Evolutionary conservation across 2,113 vertebrate species (phyloP).

Genomic region (Saguinus imperator): DNA sequence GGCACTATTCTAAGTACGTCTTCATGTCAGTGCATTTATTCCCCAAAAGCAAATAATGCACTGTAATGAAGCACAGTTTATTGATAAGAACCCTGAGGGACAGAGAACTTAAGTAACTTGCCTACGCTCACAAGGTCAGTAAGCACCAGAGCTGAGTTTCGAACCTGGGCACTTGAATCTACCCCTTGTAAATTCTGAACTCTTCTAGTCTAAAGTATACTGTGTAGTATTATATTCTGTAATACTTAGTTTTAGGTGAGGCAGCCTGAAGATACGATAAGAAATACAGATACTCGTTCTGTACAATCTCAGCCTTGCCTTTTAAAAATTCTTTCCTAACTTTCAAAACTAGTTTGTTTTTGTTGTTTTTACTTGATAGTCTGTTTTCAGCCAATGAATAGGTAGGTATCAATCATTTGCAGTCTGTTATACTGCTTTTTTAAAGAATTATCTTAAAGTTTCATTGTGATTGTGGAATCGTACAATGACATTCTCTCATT

Average conservation of each 20-base stretch:
- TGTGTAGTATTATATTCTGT: rapidly evolving
- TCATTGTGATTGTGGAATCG: not conserved
- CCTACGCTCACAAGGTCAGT: not conserved
- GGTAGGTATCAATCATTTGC: not conserved
- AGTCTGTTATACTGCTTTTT: not conserved
- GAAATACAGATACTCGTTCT: not conserved
- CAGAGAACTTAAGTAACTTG: not conserved
- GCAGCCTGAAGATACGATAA: not conserved
- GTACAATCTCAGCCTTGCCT: not conserved
- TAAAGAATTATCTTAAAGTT: not conserved
- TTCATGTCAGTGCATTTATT: not conserved
- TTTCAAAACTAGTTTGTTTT: not conserved
- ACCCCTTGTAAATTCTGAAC: not conserved
- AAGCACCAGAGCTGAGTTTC: not conserved
- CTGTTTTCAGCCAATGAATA: not conserved
- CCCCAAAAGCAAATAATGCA: not conserved
- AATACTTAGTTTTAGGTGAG: not conserved
- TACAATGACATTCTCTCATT: not conserved
- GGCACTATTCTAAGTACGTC: not conserved
- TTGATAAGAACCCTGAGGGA: not conserved
- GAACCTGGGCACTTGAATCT: not conserved
- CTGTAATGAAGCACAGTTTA: not conserved
- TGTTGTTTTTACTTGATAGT: not conserved
- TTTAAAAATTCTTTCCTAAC: not conserved
- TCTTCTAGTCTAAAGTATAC: not conserved